A percentile compares a stretch with the other conserved stretches of the same genome.
These are phyloP conservation scores for Leptatherina wallacei DNA, from an alignment of 2,797 vertebrate genomes.

Conservation along the genomic window DNA sequence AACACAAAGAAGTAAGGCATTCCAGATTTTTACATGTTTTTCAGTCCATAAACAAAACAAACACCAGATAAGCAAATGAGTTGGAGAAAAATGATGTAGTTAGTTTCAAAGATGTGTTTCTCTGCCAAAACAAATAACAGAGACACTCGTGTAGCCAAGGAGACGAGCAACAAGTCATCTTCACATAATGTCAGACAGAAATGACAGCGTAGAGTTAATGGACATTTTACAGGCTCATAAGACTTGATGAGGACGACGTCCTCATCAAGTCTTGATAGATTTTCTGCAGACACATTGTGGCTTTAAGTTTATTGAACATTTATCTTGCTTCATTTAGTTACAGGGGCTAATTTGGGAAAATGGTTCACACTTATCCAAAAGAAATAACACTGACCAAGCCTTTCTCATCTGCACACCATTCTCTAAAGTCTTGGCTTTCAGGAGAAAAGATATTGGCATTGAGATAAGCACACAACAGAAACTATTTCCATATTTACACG, in stretches of 20 bases:
- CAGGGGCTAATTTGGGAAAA: conserved; percentile 1
- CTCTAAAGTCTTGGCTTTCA: no score
- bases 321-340: conserved; percentile 53
- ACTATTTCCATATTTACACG: no score
- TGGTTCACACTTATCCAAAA: conserved; percentile 15
- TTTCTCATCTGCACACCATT: no score
- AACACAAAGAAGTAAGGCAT: not conserved
- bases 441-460: no score
- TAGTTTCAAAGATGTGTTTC: conserved; percentile 13
- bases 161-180: conserved; percentile 61
- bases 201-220: conserved; percentile 68
- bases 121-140: conserved; percentile 22
- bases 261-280: conserved; percentile 67
- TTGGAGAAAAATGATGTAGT: conserved; percentile 11
- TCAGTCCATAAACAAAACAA: conserved; percentile 21
- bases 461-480: no score
- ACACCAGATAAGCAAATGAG: conserved; percentile 15
- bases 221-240: conserved; percentile 70
- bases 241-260: conserved; percentile 59
- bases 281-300: conserved; percentile 45
- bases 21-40: not conserved
- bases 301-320: conserved; percentile 69
- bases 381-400: no score
- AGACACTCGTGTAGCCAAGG: conserved; percentile 26
- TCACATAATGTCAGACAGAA: conserved; percentile 53